Percentiles rank a stretch among this genome's conserved stretches.
phyloP scores from a whole-genome alignment of 2,797 vertebrate species.

The Centropyge bicolor region DNA sequence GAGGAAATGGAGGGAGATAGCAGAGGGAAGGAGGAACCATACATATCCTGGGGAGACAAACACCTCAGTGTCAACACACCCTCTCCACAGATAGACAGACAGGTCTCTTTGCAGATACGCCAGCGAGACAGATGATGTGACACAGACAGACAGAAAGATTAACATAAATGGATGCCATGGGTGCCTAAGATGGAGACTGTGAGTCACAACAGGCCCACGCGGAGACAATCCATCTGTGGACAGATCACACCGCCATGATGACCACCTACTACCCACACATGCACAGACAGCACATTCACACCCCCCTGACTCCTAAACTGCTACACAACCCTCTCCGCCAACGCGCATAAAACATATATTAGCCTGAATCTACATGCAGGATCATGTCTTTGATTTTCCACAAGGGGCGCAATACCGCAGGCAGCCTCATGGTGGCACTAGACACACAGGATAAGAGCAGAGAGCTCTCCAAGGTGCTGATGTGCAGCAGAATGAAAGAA shows the following conservation, averaged over 20 bases:
- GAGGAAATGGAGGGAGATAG: conserved; percentile 61
- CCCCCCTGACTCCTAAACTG: conserved; percentile 24
- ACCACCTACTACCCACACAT: conserved; percentile 65
- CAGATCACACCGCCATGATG: conserved; percentile 52
- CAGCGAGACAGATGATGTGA: conserved; percentile 68
- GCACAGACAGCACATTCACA: conserved; percentile 43
- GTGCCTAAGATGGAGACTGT: conserved; percentile 67
- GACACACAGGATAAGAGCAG: conserved; percentile 40
- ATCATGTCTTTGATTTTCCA: not conserved
- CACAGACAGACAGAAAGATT: conserved; percentile 67
- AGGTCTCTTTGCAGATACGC: conserved; percentile 62
- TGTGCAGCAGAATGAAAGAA: conserved; percentile 69
- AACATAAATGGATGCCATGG: conserved; percentile 72
- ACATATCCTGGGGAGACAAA: conserved; percentile 67
- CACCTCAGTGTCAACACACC: conserved; percentile 55
- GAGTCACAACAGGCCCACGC: conserved; percentile 75
- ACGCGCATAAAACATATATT: conserved; percentile 17
- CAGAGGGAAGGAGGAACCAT: conserved; percentile 57
- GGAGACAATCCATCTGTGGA: conserved; percentile 73
- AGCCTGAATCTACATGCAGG: not conserved
- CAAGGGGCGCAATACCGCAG: conserved; percentile 34
- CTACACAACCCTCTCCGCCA: conserved; percentile 31
- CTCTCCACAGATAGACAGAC: conserved; percentile 64
- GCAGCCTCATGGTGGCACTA: conserved; percentile 77
- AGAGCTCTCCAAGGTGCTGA: conserved; percentile 80